Conservation (phyloP, 2,113 vertebrate genomes). For the Rhinolophus sinicus region DNA sequence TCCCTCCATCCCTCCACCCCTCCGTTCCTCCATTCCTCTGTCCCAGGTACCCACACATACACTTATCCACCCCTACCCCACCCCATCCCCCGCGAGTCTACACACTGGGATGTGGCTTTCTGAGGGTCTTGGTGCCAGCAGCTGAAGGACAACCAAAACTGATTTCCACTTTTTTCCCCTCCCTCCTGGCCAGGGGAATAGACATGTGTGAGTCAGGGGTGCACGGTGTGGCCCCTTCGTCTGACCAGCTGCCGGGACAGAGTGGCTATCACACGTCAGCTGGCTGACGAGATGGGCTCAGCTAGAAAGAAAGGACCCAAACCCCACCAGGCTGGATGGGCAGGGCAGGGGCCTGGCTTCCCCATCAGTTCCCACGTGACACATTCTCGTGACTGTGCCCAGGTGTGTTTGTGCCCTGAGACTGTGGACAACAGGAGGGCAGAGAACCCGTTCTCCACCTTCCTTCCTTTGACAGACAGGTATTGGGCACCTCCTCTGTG, state of each 20-base stretch:
- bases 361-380: background rate
- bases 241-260: background rate
- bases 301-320: background rate
- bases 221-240: background rate
- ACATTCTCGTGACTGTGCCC: rapidly evolving
- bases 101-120: background rate
- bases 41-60: too few relatives aligned
- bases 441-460: too few relatives aligned
- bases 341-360: background rate
- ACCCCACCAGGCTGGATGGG: background rate
- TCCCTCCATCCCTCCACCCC: too few relatives aligned
- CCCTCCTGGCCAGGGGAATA: background rate
- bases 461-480: too few relatives aligned
- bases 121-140: background rate
- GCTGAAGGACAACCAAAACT: background rate
- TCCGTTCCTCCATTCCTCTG: too few relatives aligned
- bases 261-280: background rate
- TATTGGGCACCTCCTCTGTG: too few relatives aligned
- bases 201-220: background rate
- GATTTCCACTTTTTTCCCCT: background rate
- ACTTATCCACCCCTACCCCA: background rate
- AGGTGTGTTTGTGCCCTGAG: background rate
- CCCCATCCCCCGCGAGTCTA: too few relatives aligned
- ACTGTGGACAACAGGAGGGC: too few relatives aligned
- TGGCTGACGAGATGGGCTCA: background rate